Conservation (phyloP, 1,140 invertebrate genomes). For the Goniozus legneri region DNA sequence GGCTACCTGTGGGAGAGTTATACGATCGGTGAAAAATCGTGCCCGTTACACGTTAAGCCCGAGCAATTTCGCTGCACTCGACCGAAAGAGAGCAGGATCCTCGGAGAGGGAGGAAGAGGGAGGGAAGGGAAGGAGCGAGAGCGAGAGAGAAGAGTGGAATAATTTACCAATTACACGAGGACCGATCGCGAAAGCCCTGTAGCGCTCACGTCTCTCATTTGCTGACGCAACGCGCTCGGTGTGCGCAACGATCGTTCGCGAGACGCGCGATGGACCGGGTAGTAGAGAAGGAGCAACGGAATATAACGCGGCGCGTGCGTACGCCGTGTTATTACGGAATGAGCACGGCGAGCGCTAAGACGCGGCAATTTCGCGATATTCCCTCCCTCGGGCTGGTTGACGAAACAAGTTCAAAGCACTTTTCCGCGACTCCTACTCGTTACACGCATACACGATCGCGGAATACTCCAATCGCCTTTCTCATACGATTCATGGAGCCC, state of each 20-base stretch:
- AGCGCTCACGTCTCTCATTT: conserved; percentile 16
- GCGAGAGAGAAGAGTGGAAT: conserved; percentile 11
- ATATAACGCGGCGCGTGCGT: too few species aligned
- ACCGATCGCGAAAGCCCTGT: conserved; percentile 16
- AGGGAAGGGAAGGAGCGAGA: conserved; percentile 9
- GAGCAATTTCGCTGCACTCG: too few species aligned
- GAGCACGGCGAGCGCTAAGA: not conserved
- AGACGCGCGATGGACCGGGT: conserved; percentile 5
- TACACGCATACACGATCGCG: too few species aligned
- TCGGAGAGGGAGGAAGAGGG: too few species aligned
- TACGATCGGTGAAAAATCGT: conserved; percentile 14
- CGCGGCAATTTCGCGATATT: conserved; percentile 6
- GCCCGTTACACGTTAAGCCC: conserved; percentile 9
- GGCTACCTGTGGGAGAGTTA: too few species aligned
- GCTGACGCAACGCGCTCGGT: too few species aligned
- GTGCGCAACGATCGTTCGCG: conserved; percentile 4
- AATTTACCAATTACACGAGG: conserved; percentile 22
- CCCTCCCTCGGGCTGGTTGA: too few species aligned
- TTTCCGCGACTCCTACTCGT: too few species aligned
- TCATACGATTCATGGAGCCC: too few species aligned
- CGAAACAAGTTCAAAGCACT: too few species aligned
- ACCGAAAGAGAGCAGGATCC: too few species aligned
- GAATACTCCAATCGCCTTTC: conserved; percentile 3
- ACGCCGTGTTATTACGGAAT: too few species aligned
- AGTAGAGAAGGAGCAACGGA: conserved; percentile 1